Base-by-base conservation (phyloP, 2,888 invertebrate species). In the Drosophila pegasa region DNA sequence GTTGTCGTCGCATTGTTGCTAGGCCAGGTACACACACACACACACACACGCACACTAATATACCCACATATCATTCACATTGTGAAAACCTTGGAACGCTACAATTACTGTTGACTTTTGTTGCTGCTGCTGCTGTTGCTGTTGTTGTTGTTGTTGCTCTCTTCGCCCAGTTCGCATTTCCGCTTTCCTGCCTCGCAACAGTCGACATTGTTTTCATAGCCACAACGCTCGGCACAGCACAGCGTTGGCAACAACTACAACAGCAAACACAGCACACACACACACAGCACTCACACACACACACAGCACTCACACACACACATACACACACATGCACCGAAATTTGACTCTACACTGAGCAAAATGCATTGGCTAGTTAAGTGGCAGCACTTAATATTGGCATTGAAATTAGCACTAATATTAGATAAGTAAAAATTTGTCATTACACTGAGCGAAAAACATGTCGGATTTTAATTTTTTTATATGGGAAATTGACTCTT, bases 41-140 rank as follows among this genome's bases (percentile, higher is more conserved):
- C 57, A 56, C 33, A 59, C 37, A 52, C 31, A 45, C 29, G 41
- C 16, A 12, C 8, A 66, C 9, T 16, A 31, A 25, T 27, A 33
- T 38, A 14, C 38, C 33, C 40, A 65, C 60, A 66, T 67, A 84
- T 85, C 79, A 81, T 84, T 75, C 85, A 81, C 73, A 80, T 73
- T 85, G 85, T 82, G 84, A 79, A 81, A 87, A 87, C 87, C 85
- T 87, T 85, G 87, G 82, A 75, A 64, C 66, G 82, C 81, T 80
- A 83, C 79, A 84, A 85, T 87, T 82, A 87, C 80, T 79, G 85
- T 86, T 87, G 80, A 80, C 84, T 83, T 81, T 80, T 70, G 58
- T 27, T 73, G 55, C 16, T 74, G 59, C 31, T 73, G 55, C 16
- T 74, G 59, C 31, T 57, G 60, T 20, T 75, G 65, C 31, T 79